phyloP scores from a whole-genome alignment of 2,113 vertebrate species.

The Coptodon rendalli region DNA sequence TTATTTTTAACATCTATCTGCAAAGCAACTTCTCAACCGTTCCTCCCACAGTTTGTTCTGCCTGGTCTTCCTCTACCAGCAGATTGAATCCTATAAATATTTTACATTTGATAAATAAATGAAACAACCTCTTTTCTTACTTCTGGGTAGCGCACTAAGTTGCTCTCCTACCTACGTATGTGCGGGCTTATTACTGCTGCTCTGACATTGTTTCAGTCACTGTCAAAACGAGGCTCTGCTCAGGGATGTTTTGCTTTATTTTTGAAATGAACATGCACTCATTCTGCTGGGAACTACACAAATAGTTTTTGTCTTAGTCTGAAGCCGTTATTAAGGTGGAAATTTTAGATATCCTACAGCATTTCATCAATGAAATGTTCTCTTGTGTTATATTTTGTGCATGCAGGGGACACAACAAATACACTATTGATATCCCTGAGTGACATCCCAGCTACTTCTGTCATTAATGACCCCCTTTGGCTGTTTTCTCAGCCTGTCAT shows the following conservation, averaged over 20 bases:
- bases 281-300: not conserved
- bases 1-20: constrained; percentile 46
- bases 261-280: not conserved
- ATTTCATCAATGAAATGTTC: constrained; percentile 11
- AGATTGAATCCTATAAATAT: constrained; percentile 66
- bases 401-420: not conserved
- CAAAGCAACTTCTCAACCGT: constrained; percentile 45
- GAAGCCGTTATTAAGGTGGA: not conserved
- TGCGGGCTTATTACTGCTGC: constrained; percentile 15
- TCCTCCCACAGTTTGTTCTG: constrained; percentile 56
- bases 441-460: not conserved
- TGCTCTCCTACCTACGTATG: constrained; percentile 22
- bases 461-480: constrained; percentile 20
- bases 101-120: constrained; percentile 72
- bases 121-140: constrained; percentile 63
- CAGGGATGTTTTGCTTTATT: constrained; percentile 15
- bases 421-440: not conserved
- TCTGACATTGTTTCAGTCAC: constrained; percentile 14
- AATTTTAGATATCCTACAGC: not conserved
- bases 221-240: constrained; percentile 9
- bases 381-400: not conserved
- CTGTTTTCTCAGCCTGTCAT: constrained; percentile 1
- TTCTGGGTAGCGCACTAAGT: constrained; percentile 26
- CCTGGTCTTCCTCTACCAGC: constrained; percentile 44
- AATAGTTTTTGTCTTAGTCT: not conserved